These are phyloP conservation scores for Caretta caretta DNA, from an alignment of 2,113 vertebrate genomes.

Conservation along the genomic window DNA sequence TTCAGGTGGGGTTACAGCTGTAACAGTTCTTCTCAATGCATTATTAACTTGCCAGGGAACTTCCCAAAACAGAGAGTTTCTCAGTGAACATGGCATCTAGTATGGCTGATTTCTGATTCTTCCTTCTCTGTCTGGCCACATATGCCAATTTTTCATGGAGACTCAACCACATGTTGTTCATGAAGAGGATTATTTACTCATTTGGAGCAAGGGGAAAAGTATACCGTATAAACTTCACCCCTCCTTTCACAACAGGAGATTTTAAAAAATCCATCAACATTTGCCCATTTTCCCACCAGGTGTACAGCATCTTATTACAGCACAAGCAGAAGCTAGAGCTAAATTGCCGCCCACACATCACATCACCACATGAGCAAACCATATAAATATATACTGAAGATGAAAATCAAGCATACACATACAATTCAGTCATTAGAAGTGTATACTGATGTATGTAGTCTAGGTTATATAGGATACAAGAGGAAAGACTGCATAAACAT, in stretches of 20 bases:
- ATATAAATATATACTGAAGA: not conserved
- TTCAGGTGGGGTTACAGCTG: not conserved
- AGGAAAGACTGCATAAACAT: not conserved
- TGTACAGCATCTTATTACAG: not conserved
- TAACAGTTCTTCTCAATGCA: not conserved
- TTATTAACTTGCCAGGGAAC: not conserved
- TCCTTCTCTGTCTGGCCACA: not conserved
- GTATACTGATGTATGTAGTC: not conserved
- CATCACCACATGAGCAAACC: not conserved
- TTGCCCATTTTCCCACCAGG: not conserved
- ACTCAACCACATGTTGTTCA: accelerated
- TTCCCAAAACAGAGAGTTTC: not conserved
- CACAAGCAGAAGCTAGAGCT: not conserved
- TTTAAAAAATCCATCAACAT: not conserved
- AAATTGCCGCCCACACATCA: not conserved
- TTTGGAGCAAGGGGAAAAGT: not conserved
- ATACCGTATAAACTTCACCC: not conserved
- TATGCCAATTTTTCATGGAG: not conserved
- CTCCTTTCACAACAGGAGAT: not conserved
- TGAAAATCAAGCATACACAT: not conserved
- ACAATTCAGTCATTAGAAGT: not conserved
- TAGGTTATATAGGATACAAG: not conserved
- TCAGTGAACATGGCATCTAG: not conserved
- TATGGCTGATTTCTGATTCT: not conserved
- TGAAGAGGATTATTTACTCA: not conserved